Evolutionary conservation across 30 jellyfish, hydroid and myxozoan species (phyloP).

Genomic region (Rhopilema esculentum): DNA sequence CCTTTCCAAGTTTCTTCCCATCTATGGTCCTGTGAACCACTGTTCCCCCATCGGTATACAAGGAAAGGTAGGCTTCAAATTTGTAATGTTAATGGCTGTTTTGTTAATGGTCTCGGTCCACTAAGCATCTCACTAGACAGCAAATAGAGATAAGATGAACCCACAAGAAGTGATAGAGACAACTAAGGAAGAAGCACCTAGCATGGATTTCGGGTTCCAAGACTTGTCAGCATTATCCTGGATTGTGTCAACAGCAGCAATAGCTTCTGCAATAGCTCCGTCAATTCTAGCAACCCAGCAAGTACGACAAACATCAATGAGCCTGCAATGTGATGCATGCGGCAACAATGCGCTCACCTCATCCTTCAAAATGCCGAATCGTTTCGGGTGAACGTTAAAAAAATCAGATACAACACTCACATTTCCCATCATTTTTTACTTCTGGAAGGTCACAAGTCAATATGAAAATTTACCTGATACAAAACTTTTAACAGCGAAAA

Average conservation of each 20-base stretch:
- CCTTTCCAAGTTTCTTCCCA: conserved; percentile 51
- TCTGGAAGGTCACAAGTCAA: conserved; percentile 22
- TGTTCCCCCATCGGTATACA: conserved; percentile 59
- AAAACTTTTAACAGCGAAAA: no score
- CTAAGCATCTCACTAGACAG: conserved; percentile 40
- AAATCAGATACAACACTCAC: conserved; percentile 24
- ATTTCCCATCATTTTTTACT: conserved; percentile 8
- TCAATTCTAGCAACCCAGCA: conserved; percentile 13
- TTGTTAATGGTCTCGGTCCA: conserved; percentile 49
- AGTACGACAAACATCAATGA: conserved; percentile 8
- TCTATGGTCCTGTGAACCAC: conserved; percentile 18
- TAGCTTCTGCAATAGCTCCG: conserved; percentile 2
- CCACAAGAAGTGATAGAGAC: background rate
- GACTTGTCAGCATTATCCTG: conserved; percentile 13
- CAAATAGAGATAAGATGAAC: conserved; percentile 13
- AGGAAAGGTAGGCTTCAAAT: conserved; percentile 15
- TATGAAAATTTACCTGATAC: no score
- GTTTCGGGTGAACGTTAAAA: conserved; percentile 22
- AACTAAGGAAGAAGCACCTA: conserved; percentile 2
- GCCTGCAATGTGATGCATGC: background rate
- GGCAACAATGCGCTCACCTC: background rate
- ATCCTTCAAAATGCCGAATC: background rate
- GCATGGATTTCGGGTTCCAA: conserved; percentile 12
- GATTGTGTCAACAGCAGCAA: conserved; percentile 17
- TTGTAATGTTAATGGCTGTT: conserved; percentile 41